These are phyloP conservation scores for Poecilia gillii DNA, from an alignment of 2,797 vertebrate genomes.

Conservation along the genomic window DNA sequence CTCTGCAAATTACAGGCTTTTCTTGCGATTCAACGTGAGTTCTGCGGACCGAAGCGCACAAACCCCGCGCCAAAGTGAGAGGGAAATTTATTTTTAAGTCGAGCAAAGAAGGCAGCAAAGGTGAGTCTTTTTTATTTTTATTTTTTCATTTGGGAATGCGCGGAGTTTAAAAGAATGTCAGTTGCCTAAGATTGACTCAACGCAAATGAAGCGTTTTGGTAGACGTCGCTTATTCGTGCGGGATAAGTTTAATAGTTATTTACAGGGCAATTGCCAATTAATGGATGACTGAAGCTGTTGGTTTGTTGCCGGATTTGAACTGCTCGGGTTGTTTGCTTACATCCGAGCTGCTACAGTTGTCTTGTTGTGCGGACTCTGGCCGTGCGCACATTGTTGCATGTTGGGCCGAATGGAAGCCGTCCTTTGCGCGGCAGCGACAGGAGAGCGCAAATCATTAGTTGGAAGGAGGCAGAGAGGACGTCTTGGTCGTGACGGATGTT, in stretches of 20 bases:
- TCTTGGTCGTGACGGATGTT: slow-evolving; percentile 45
- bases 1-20: slow-evolving; percentile 41
- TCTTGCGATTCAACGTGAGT: slow-evolving; percentile 38
- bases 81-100: slow-evolving; percentile 33
- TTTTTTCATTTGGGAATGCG: background rate
- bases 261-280: background rate
- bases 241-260: slow-evolving; percentile 46
- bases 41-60: slow-evolving; percentile 17
- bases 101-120: slow-evolving; percentile 33
- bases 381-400: slow-evolving; percentile 54
- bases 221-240: slow-evolving; percentile 2
- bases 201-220: background rate
- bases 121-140: slow-evolving; percentile 49
- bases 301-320: background rate
- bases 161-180: background rate
- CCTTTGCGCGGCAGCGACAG: slow-evolving; percentile 7
- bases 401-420: slow-evolving; percentile 10
- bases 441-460: slow-evolving; percentile 12
- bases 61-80: slow-evolving; percentile 48
- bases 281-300: background rate
- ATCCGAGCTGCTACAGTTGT: background rate
- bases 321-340: background rate
- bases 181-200: slow-evolving; percentile 14
- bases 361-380: slow-evolving; percentile 19
- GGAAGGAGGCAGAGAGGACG: slow-evolving; percentile 31